Evolutionary conservation across 2,888 invertebrate genomes (phyloP).

Genomic region (Nomada ruficornis): DNA sequence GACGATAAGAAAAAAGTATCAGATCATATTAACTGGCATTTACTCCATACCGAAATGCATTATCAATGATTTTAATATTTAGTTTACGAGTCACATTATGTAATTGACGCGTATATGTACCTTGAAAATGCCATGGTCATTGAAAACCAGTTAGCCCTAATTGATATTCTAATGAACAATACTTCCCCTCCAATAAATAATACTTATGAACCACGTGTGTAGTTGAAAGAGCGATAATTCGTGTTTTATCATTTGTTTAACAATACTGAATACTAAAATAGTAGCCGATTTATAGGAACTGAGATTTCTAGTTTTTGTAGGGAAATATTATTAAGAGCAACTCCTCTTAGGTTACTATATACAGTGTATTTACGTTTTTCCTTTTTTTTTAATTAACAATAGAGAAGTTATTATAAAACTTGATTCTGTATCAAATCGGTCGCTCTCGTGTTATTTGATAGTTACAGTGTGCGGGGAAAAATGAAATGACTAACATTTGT

Average conservation of each 20-base stretch:
- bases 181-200: neutral
- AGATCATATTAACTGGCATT: no score
- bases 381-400: no score
- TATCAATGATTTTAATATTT: constrained; percentile 18
- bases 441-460: neutral
- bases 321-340: neutral
- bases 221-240: neutral
- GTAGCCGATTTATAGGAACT: neutral
- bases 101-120: neutral
- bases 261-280: neutral
- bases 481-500: neutral
- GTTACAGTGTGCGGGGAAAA: neutral
- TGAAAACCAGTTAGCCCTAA: neutral
- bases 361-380: no score
- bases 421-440: neutral
- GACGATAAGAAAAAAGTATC: no score
- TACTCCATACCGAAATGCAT: neutral
- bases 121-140: neutral
- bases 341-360: neutral
- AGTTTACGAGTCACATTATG: neutral
- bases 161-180: neutral
- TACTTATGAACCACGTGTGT: neutral
- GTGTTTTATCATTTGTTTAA: neutral
- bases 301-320: neutral
- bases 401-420: neutral